Conservation (phyloP, 2,113 vertebrate species). For the Sapajus apella region DNA sequence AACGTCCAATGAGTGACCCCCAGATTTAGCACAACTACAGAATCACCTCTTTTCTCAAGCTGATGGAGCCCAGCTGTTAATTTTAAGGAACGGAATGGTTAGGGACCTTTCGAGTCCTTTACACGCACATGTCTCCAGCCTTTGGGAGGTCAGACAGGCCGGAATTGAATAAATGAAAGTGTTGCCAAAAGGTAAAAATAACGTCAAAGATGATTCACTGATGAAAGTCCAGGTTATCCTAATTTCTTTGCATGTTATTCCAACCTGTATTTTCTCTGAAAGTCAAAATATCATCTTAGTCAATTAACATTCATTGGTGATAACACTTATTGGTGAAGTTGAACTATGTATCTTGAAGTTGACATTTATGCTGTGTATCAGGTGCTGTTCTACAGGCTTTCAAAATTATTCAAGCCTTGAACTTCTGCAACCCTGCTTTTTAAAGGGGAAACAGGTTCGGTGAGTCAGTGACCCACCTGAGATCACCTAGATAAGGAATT, state of each 20-base stretch:
- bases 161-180: not conserved
- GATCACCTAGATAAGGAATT: not conserved
- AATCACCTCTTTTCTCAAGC: not conserved
- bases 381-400: not conserved
- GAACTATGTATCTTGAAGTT: too few species aligned
- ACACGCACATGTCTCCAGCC: not conserved
- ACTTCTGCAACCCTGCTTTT: not conserved
- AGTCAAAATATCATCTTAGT: not conserved
- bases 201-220: not conserved
- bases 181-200: not conserved
- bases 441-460: not conserved
- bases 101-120: not conserved
- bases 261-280: not conserved
- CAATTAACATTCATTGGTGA: not conserved
- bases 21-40: fast-evolving
- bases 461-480: too few species aligned
- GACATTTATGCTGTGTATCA: too few species aligned
- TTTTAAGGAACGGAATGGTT: fast-evolving
- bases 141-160: not conserved
- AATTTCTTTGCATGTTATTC: not conserved
- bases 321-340: too few species aligned
- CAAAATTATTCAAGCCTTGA: not conserved
- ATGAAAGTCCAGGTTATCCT: fast-evolving
- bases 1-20: fast-evolving
- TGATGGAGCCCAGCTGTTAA: fast-evolving